Evolutionary conservation across 2,888 invertebrate species (phyloP).

Genomic region (Tenthredo mesomela): DNA sequence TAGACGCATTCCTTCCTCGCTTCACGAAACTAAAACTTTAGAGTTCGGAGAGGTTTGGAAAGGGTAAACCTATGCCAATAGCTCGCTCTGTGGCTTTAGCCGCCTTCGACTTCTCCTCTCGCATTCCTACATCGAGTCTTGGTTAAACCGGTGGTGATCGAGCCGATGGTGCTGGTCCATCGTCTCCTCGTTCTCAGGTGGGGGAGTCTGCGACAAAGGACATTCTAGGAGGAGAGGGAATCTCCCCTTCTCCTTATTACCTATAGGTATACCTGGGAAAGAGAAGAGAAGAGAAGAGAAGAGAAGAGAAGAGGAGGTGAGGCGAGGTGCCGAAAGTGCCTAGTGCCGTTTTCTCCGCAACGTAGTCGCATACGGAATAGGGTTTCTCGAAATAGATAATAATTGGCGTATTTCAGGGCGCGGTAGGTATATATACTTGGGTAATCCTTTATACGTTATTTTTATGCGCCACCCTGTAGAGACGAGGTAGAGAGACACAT

Average conservation of each 20-base stretch:
- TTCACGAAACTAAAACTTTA: conserved; percentile 21
- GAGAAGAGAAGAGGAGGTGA: conserved; percentile 26
- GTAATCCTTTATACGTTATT: background rate
- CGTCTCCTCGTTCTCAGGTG: conserved; percentile 55
- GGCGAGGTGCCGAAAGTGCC: conserved; percentile 46
- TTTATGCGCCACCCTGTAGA: conserved; percentile 36
- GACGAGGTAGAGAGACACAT: conserved; percentile 17
- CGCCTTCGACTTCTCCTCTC: conserved; percentile 23
- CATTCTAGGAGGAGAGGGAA: conserved; percentile 69
- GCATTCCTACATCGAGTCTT: conserved; percentile 46
- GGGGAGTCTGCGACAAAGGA: conserved; percentile 72
- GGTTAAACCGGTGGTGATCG: conserved; percentile 43
- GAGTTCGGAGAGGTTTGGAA: background rate
- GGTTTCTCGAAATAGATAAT: background rate
- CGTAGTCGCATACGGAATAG: background rate
- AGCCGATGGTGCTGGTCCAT: conserved; percentile 56
- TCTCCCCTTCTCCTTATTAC: conserved; percentile 45
- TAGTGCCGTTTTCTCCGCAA: background rate
- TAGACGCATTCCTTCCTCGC: conserved; percentile 37
- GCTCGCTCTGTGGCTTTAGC: background rate
- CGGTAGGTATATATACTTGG: background rate
- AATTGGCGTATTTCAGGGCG: background rate
- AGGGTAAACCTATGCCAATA: conserved; percentile 40
- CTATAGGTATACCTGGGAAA: conserved; percentile 37
- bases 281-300: background rate